phyloP scores from a whole-genome alignment of 1,140 invertebrate genomes.

The Heliconius melpomene region DNA sequence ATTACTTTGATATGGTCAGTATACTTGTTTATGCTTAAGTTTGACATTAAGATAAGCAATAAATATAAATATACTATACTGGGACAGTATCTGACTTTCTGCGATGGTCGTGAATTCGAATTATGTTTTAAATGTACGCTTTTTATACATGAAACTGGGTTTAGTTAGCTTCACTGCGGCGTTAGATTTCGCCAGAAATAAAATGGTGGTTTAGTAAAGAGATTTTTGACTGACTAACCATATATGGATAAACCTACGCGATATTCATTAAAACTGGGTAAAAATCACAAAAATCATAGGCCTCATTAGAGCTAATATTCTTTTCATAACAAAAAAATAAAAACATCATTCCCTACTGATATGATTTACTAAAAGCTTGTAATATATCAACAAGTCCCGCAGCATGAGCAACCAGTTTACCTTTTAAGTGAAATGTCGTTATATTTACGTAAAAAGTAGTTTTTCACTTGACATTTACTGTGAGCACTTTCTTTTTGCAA shows the following conservation, averaged over 20 bases:
- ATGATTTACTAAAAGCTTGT: neutral
- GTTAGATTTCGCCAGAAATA: no score
- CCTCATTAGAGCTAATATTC: no score
- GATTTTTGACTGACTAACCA: no score
- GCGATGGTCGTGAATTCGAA: neutral
- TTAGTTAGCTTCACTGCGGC: no score
- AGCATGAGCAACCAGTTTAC: constrained; percentile 3
- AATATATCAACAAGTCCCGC: neutral
- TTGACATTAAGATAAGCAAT: neutral
- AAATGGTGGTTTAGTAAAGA: no score
- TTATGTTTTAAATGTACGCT: neutral
- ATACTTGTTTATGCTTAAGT: constrained; percentile 7
- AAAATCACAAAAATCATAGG: no score
- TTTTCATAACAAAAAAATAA: no score
- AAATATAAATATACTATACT: neutral
- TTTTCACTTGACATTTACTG: constrained; percentile 29
- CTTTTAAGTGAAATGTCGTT: constrained; percentile 24
- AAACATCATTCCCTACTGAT: neutral
- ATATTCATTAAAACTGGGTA: no score
- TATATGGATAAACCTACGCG: no score
- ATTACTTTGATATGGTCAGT: constrained; percentile 15
- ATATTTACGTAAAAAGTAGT: constrained; percentile 22
- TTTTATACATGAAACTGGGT: no score
- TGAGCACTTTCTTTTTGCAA: constrained; percentile 23
- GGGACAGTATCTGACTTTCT: neutral